These are phyloP conservation scores for Campodea augens DNA, from an alignment of 1,140 invertebrate genomes.

Conservation along the genomic window DNA sequence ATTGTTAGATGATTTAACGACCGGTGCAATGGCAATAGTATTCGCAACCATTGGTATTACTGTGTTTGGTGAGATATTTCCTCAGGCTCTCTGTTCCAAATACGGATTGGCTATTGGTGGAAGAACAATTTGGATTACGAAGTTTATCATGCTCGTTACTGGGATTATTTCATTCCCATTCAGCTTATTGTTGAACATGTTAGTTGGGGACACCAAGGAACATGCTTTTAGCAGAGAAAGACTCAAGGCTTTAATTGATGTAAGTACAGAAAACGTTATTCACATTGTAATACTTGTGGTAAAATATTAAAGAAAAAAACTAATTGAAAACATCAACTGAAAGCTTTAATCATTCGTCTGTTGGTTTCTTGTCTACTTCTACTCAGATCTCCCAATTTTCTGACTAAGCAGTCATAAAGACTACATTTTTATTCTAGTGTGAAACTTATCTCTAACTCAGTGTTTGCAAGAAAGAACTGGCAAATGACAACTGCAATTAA, in stretches of 20 bases:
- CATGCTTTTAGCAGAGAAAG: constrained; percentile 91
- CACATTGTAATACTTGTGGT: too few species aligned
- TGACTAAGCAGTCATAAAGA: too few species aligned
- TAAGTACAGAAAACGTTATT: too few species aligned
- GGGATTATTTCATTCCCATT: constrained; percentile 87
- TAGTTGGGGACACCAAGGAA: constrained; percentile 90
- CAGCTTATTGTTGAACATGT: constrained; percentile 62
- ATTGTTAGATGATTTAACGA: constrained; percentile 80
- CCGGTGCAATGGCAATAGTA: constrained; percentile 66
- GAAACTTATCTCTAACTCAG: too few species aligned
- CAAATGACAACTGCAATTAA: too few species aligned
- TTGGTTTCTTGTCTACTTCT: too few species aligned
- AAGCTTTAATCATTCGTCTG: too few species aligned
- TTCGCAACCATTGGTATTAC: constrained; percentile 84
- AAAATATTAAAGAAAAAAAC: too few species aligned
- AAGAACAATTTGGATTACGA: constrained; percentile 80
- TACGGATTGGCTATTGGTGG: constrained; percentile 91
- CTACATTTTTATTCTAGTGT: too few species aligned
- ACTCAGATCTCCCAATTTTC: too few species aligned
- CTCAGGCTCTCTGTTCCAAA: constrained; percentile 72
- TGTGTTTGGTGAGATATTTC: constrained; percentile 91
- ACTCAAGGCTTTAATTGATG: constrained; percentile 85
- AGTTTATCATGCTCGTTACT: constrained; percentile 85
- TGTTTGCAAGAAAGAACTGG: too few species aligned
- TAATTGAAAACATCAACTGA: too few species aligned